A percentile compares a stretch with the other conserved stretches of the same genome.
phyloP scores from a whole-genome alignment of 2,797 vertebrate species.

The Cirrhinus mrigala region DNA sequence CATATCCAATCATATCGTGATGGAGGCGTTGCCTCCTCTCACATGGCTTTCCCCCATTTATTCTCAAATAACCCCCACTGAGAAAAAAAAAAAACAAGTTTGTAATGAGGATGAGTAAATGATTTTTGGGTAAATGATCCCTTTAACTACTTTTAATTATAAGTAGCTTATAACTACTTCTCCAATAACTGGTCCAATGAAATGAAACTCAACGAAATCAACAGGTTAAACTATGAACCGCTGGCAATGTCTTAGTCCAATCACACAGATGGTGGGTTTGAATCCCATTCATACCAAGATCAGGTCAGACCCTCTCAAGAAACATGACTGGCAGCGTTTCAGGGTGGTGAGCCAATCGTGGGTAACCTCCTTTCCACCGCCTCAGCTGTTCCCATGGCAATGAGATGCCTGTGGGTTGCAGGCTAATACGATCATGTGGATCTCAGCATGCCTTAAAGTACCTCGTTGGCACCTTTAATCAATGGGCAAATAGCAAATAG shows the following conservation, averaged over 20 bases:
- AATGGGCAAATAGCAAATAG: conserved; percentile 3
- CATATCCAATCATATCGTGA: too few relatives aligned
- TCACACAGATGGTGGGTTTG: conserved; percentile 22
- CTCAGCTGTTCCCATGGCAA: conserved; percentile 53
- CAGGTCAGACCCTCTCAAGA: conserved; percentile 33
- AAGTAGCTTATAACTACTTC: not conserved
- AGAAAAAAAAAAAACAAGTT: too few relatives aligned
- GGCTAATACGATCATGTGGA: conserved; percentile 26
- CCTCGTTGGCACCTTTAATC: conserved; percentile 13
- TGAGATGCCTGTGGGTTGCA: conserved; percentile 39
- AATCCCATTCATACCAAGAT: conserved; percentile 33
- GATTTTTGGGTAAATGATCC: not conserved
- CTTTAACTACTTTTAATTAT: conserved; percentile 10
- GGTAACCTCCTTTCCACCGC: conserved; percentile 34
- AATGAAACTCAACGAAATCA: not conserved
- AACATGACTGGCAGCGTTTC: conserved; percentile 27
- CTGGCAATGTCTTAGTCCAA: not conserved
- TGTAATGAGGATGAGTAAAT: not conserved
- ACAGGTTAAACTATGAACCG: conserved; percentile 9
- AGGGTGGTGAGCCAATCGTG: conserved; percentile 35
- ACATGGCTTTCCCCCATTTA: too few relatives aligned
- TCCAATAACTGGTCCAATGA: not conserved
- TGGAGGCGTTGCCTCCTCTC: too few relatives aligned
- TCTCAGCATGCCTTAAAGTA: conserved; percentile 29
- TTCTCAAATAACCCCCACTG: too few relatives aligned